Evolutionary conservation across 2,888 invertebrate genomes (phyloP), one percentile per base, ranked within the genome.

Genomic region (Argyra leucocephala): DNA sequence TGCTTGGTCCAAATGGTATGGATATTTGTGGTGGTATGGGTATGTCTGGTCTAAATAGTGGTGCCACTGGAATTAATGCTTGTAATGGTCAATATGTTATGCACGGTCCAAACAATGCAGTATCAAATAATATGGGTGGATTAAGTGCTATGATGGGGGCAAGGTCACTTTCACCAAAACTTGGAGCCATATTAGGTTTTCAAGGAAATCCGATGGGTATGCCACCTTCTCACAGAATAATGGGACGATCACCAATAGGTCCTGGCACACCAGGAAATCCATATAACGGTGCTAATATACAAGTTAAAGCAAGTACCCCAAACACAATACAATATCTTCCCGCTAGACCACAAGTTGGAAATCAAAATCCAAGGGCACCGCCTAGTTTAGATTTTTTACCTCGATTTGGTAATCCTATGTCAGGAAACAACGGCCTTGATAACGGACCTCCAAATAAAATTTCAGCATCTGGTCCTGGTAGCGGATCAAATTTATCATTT

Each of bases 321-420:
- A 97, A 97, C 80, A 97, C 97, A 57, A 97, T 97, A 76, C 96
- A 97, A 83, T 97, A 97, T 83, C 86, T 96, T 78, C 97, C 97
- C 23, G 93, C 95, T 64, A 85, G 95, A 80, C 92, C 96, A n/a
- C 93, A 93, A 76, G 87, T 88, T 73, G 86, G 86, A 74, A 84
- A 84, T 68, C 82, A 84, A 36, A 86, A 85, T 64, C 89, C 89
- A 1, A 82, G 93, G 61, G 89, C 90, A 12, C 92, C 93, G 6
- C 93, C 93, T 58, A 91, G 92, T 80, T 82, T 95, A 69, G 93
- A 95, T 74, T 95, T 95, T 80, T 81, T 95, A 65, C 93, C 92
- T 73, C 85, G 94, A 67, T 94, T 91, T 74, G 88, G 93, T 22
- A 91, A 91, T 77, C 94, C 95, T 0, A 12, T 62, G 12, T 21